Percentiles rank a stretch among this genome's conserved stretches.
Conservation (phyloP, 2,797 vertebrate species). For the Poeciliopsis gracilis region DNA sequence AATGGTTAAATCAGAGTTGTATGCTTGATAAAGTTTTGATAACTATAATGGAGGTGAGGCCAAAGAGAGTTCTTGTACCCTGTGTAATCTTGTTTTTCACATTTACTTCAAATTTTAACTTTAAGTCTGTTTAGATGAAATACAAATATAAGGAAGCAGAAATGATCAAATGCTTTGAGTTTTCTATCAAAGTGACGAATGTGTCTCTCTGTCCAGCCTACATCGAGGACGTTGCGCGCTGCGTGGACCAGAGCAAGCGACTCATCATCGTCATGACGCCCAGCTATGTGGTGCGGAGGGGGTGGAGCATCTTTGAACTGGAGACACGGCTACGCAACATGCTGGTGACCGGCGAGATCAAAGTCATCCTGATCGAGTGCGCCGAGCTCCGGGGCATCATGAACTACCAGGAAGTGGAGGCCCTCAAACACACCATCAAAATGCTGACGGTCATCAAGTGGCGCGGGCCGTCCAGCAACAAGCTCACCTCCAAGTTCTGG, state of each 20-base stretch:
- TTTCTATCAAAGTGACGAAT: constrained; percentile 7
- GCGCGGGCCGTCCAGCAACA: constrained; percentile 95
- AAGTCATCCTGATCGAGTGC: constrained; percentile 98
- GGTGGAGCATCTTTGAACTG: constrained; percentile 99
- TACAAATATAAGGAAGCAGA: background rate
- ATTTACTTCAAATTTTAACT: constrained; percentile 34
- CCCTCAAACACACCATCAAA: constrained; percentile 98
- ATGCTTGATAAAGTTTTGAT: constrained; percentile 39
- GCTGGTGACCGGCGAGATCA: constrained; percentile 96
- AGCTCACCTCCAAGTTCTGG: constrained; percentile 98
- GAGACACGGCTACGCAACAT: constrained; percentile 97
- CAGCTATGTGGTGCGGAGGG: constrained; percentile 95
- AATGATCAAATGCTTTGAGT: background rate
- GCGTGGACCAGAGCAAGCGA: constrained; percentile 98
- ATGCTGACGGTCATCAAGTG: constrained; percentile 97
- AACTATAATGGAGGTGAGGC: constrained; percentile 27
- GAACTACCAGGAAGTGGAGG: constrained; percentile 99
- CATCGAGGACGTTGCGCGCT: constrained; percentile 98
- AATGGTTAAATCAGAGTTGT: constrained; percentile 22
- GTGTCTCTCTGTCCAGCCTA: constrained; percentile 83
- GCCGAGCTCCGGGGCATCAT: constrained; percentile 96
- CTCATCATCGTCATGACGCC: constrained; percentile 99
- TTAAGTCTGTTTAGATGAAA: background rate
- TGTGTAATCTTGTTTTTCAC: constrained; percentile 23
- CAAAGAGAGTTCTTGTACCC: constrained; percentile 46